Conservation (phyloP, 2,797 vertebrate species). For the Gorsachius magnificus region DNA sequence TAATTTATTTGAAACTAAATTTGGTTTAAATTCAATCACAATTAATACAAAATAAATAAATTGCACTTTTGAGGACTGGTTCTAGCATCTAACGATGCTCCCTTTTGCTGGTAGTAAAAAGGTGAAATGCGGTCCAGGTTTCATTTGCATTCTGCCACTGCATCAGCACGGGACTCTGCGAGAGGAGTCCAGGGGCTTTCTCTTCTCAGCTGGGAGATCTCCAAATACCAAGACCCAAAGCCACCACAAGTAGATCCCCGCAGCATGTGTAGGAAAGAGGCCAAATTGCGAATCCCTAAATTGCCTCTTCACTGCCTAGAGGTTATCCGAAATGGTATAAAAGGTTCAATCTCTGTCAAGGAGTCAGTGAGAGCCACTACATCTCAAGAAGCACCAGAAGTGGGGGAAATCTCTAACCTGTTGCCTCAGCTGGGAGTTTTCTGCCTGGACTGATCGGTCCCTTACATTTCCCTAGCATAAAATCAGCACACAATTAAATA, state of each 20-base stretch:
- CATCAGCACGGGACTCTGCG: not conserved
- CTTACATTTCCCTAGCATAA: conserved; percentile 7
- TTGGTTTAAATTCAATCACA: not conserved
- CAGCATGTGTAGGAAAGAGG: not conserved
- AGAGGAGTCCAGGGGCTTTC: not conserved
- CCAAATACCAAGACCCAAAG: not conserved
- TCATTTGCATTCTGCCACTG: not conserved
- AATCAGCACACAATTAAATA: conserved; percentile 37
- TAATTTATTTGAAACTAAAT: not conserved
- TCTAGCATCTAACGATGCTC: not conserved
- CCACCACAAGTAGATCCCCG: not conserved
- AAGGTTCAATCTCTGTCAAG: not conserved
- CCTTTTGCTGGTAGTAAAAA: not conserved
- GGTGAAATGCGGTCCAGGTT: not conserved
- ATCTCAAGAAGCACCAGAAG: not conserved
- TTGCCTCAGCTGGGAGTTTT: not conserved
- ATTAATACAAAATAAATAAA: not conserved
- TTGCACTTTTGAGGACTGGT: not conserved
- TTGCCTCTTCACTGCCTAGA: not conserved
- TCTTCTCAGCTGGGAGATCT: not conserved
- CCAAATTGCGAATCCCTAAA: not conserved
- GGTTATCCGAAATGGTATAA: not conserved
- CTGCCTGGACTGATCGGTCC: conserved; percentile 17
- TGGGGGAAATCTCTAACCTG: not conserved
- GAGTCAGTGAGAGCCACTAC: not conserved